Base-by-base conservation (phyloP, 2,113 vertebrate genomes). In the Tragelaphus strepsiceros region DNA sequence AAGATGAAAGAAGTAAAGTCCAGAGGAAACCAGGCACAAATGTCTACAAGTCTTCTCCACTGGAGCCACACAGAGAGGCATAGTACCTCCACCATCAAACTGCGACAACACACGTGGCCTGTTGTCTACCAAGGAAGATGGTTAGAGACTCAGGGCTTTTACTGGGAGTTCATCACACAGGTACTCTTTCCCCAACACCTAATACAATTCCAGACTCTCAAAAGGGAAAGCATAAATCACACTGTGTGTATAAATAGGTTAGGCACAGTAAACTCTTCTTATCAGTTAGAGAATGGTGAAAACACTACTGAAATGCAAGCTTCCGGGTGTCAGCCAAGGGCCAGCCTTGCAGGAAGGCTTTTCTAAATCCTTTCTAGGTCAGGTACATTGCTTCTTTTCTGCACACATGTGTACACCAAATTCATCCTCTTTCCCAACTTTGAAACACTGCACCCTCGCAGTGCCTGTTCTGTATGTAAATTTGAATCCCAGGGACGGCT, bases 71-170 rank as follows among this genome's bases (percentile, higher is more conserved):
- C 17, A 24, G 3, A 64, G 3, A 22, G 6, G 6, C 26, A n/a
- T 46, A 6, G 1, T 19, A 49, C 35, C 39, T 54, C 64, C 5
- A 35, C 17, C 35, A 15, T 43, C 2, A 0, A 14, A 11, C 4
- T 6, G 13, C 24, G 4, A 46, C 12, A 78, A 39, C 6, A 19
- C 0, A 0, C 1, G 4, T 30, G 21, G 43, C 26, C 16, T 16
- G 24, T 7, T 35, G 1, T 61, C 59, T 26, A 8, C 15, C 2
- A 15, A 83, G 22, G 39, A 51, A 81, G 32, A 24, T 7, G 3
- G 0, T 61, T 7, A 28, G 74, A 62, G 39, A 28, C 46, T 61
- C 62, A n/a, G n/a, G 26, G 2, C 1, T 15, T 46, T 58, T 10
- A 10, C 14, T n/a, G 8, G 51, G n/a, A 4, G 16, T 39, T 58